Conservation (phyloP, 2,113 vertebrate genomes). For the Eurystomus gularis region DNA sequence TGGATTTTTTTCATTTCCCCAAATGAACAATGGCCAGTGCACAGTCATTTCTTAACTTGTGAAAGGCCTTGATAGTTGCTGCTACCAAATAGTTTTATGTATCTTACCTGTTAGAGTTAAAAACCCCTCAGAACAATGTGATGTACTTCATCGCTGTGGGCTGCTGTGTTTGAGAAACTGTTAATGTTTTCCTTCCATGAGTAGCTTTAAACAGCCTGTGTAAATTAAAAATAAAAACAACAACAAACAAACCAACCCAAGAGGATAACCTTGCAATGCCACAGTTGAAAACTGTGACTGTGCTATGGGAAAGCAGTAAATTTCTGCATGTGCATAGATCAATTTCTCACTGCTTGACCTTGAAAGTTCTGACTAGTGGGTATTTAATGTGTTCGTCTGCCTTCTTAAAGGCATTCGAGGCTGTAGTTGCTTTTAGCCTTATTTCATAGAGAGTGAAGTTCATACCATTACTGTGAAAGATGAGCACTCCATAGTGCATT, state of each 20-base stretch:
- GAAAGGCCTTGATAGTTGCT: background rate
- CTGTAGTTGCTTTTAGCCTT: background rate
- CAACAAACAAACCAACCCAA: background rate
- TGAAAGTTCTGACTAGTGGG: background rate
- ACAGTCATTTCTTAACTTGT: background rate
- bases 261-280: background rate
- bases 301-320: background rate
- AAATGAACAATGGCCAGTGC: background rate
- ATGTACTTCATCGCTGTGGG: background rate
- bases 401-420: background rate
- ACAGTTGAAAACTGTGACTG: background rate
- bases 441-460: background rate
- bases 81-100: background rate
- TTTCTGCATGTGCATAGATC: background rate
- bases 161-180: background rate
- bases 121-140: fast-evolving
- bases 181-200: background rate
- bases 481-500: background rate
- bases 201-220: background rate
- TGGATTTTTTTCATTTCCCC: background rate
- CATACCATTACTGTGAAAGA: background rate
- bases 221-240: background rate
- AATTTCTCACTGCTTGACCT: background rate
- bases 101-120: background rate
- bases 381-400: background rate